phyloP scores from a whole-genome alignment of 2,113 vertebrate genomes.

The Ctenodactylus gundi region DNA sequence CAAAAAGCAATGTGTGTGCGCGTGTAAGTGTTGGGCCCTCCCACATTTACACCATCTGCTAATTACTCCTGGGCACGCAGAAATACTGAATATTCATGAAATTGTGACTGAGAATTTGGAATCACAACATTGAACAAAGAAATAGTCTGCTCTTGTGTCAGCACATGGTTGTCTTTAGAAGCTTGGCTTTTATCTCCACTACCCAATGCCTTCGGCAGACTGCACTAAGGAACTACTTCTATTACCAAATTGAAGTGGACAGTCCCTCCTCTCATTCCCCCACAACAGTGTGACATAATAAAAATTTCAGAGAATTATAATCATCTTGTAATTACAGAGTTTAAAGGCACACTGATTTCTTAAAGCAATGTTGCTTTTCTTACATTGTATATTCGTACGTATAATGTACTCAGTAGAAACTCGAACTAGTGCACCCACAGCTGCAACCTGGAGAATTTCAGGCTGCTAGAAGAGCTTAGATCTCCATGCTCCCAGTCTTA shows the following conservation, averaged over 20 bases:
- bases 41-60: conserved; percentile 17
- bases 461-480: background rate
- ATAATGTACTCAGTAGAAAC: conserved; percentile 2
- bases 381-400: background rate
- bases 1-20: conserved; percentile 1
- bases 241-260: conserved; percentile 39
- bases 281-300: background rate
- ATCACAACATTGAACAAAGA: conserved; percentile 48
- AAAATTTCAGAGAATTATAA: conserved; percentile 6
- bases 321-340: background rate
- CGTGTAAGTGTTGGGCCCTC: background rate
- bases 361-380: conserved; percentile 37
- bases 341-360: conserved; percentile 37
- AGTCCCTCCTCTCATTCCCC: background rate
- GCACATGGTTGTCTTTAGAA: conserved; percentile 31
- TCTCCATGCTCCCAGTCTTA: background rate
- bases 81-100: conserved; percentile 67
- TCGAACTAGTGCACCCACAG: background rate
- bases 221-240: background rate
- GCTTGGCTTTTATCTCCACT: background rate
- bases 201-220: background rate
- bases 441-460: background rate
- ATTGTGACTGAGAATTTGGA: conserved; percentile 47
- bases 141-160: conserved; percentile 44
- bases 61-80: conserved; percentile 55